These are phyloP conservation scores for Peromyscus melanophrys DNA, from an alignment of 2,797 vertebrate species.

Conservation along the genomic window DNA sequence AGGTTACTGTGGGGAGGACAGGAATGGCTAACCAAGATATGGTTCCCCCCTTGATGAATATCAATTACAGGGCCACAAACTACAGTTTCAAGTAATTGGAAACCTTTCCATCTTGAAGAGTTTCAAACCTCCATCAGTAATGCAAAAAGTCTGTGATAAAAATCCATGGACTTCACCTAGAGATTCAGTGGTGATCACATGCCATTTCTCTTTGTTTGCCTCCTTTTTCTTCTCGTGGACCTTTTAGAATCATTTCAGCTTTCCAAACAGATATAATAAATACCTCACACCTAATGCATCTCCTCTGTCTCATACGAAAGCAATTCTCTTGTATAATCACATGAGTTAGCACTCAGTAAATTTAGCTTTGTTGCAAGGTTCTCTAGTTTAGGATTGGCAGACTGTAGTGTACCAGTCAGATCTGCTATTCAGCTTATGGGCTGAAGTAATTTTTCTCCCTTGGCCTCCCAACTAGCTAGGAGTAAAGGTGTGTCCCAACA, in stretches of 20 bases:
- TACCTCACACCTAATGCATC: neutral
- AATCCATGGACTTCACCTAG: neutral
- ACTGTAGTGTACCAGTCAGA: neutral
- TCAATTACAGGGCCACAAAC: neutral
- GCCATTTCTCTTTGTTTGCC: neutral
- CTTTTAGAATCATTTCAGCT: conserved; percentile 39
- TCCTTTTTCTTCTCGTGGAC: neutral
- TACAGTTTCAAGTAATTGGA: neutral
- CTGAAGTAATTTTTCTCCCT: neutral
- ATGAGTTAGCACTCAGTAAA: conserved; percentile 21
- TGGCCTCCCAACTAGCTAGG: neutral
- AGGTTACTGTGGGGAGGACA: neutral
- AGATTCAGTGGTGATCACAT: neutral
- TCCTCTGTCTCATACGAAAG: neutral
- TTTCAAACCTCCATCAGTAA: conserved; percentile 12
- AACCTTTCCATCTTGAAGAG: conserved; percentile 28
- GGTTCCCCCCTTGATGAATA: neutral
- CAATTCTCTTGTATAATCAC: conserved; percentile 1
- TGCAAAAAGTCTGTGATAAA: neutral
- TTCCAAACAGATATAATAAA: neutral
- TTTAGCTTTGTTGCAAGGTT: neutral
- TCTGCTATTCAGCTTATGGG: neutral
- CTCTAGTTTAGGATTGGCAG: neutral
- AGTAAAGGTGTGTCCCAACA: no score
- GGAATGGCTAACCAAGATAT: neutral